A percentile compares a stretch with the other conserved stretches of the same genome.
These are phyloP conservation scores for fruit fly (Drosophila melanogaster) DNA, from an alignment of 1,140 invertebrate species.

Conservation along the genomic window DNA sequence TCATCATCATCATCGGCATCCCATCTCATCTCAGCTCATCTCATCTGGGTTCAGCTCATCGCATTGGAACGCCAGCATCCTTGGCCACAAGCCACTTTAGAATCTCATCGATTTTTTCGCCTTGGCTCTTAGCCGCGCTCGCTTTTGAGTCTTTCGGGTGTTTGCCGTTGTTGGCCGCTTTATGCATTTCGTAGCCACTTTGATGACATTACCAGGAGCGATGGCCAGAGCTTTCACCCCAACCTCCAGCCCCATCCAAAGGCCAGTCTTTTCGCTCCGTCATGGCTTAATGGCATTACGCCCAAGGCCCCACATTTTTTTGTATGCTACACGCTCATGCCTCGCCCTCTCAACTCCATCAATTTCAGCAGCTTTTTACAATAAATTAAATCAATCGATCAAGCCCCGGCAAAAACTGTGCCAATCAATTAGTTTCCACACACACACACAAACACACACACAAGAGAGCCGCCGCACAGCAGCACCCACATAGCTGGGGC, in stretches of 20 bases:
- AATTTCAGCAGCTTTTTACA: constrained; percentile 79
- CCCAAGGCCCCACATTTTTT: constrained; percentile 23
- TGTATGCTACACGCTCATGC: constrained; percentile 10
- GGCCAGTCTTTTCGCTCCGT: constrained; percentile 28
- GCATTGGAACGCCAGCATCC: constrained; percentile 1
- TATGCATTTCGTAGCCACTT: constrained; percentile 80
- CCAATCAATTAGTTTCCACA: constrained; percentile 76
- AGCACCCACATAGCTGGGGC: constrained; percentile 22
- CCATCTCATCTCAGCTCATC: constrained; percentile 1
- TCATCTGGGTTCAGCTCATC: neutral
- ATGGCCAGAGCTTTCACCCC: constrained; percentile 1
- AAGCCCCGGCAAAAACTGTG: constrained; percentile 76
- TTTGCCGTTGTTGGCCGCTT: constrained; percentile 59
- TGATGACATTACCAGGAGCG: constrained; percentile 74
- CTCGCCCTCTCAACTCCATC: constrained; percentile 65
- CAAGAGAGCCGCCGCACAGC: neutral
- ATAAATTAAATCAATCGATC: constrained; percentile 82
- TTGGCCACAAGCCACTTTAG: constrained; percentile 69
- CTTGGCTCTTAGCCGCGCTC: constrained; percentile 64
- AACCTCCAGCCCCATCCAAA: neutral
- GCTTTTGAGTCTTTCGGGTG: constrained; percentile 59
- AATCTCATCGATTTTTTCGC: constrained; percentile 69
- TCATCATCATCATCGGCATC: constrained; percentile 22
- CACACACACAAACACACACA: constrained; percentile 11
- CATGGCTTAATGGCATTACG: constrained; percentile 60